Percentiles rank a stretch among this genome's conserved stretches.
Conservation (phyloP, 2,113 vertebrate genomes). For the Oriolus oriolus region DNA sequence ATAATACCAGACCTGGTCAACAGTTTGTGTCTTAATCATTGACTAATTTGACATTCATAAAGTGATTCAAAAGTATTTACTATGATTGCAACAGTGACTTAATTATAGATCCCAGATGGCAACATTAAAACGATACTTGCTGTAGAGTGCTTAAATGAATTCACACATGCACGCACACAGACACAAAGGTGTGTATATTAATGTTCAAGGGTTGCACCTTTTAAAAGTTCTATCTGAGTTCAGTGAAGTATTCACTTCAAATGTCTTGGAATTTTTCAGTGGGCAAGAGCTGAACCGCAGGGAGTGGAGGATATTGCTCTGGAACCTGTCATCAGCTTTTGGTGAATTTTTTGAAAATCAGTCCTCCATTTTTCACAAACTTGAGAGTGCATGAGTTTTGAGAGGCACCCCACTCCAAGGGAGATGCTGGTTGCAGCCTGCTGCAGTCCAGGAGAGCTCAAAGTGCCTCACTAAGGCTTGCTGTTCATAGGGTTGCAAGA, state of each 20-base stretch:
- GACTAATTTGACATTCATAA: background rate
- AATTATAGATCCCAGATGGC: background rate
- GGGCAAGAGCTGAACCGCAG: background rate
- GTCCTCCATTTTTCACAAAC: background rate
- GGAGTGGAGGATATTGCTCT: background rate
- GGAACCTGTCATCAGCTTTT: accelerated
- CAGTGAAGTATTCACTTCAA: background rate
- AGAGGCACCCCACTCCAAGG: background rate
- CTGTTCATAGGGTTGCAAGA: background rate
- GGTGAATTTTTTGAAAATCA: background rate
- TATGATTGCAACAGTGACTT: background rate
- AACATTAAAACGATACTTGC: background rate
- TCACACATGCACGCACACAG: background rate
- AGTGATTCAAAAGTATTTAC: background rate
- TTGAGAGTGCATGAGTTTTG: background rate
- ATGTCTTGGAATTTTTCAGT: background rate
- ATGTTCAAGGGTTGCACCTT: background rate
- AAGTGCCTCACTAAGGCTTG: background rate
- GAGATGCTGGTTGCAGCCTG: background rate
- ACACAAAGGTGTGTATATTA: background rate
- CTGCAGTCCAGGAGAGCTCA: background rate
- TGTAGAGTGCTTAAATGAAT: background rate
- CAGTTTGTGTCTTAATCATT: background rate
- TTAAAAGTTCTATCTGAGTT: background rate
- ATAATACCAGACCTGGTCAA: background rate